A percentile compares a stretch with the other conserved stretches of the same genome.
These are phyloP conservation scores for Pachyrhynchus sulphureomaculatus DNA, from an alignment of 1,140 invertebrate genomes.

Conservation along the genomic window DNA sequence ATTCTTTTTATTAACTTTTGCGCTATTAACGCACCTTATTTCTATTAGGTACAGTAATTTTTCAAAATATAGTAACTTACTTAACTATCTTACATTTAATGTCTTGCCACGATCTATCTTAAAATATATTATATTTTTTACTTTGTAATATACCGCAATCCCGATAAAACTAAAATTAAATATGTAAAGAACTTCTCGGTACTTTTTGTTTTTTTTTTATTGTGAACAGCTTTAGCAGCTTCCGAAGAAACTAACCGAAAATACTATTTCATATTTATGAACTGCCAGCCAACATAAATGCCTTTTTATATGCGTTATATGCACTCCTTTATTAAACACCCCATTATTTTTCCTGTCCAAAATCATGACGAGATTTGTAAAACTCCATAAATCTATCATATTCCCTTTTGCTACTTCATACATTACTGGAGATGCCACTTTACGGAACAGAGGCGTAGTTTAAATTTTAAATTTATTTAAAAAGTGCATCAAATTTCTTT, in stretches of 20 bases:
- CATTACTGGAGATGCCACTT: conserved; percentile 1
- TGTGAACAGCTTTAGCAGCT: background rate
- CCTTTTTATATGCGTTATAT: conserved; percentile 5
- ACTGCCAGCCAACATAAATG: background rate
- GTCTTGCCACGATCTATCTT: too few species aligned
- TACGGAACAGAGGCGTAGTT: background rate
- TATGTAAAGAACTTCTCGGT: too few species aligned
- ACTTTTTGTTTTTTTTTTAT: too few species aligned
- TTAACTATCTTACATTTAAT: too few species aligned
- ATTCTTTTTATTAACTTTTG: too few species aligned
- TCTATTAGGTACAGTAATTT: too few species aligned
- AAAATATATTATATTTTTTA: too few species aligned
- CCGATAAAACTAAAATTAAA: too few species aligned
- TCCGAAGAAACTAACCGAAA: background rate
- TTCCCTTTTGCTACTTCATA: background rate
- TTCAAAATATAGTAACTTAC: too few species aligned
- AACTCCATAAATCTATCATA: conserved; percentile 9
- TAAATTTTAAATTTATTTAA: background rate
- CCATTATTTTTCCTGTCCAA: conserved; percentile 17
- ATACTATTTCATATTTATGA: background rate
- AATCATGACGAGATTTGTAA: conserved; percentile 15
- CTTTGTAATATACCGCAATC: too few species aligned
- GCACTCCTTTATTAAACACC: conserved; percentile 12
- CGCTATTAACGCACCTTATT: too few species aligned
- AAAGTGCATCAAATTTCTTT: background rate